Conservation (phyloP, 2,797 vertebrate genomes). For the Darevskia nairensis region DNA sequence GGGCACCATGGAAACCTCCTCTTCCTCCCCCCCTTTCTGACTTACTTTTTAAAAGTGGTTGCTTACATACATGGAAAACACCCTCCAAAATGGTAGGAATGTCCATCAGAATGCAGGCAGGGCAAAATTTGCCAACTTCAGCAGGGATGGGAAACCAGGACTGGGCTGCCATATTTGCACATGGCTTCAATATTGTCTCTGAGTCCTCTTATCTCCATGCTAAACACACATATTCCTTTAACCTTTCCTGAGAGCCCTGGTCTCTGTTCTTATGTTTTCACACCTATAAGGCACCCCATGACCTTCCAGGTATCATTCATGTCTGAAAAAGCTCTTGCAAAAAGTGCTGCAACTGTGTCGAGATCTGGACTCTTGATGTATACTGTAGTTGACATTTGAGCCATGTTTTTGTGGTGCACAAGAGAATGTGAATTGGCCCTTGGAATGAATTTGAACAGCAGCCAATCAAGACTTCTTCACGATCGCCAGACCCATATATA, state of each 20-base stretch:
- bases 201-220: no score
- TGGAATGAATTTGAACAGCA: neutral
- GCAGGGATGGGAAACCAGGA: neutral
- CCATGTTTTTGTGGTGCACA: neutral
- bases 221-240: no score
- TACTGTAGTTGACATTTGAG: neutral
- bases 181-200: no score
- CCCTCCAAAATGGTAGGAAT: neutral
- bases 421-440: neutral
- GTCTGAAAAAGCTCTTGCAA: neutral
- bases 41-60: neutral
- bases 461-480: neutral
- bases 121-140: neutral
- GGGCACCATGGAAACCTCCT: neutral
- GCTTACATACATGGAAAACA: slow-evolving; percentile 2
- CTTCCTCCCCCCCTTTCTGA: neutral
- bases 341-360: neutral
- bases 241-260: no score
- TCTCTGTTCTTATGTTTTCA: no score
- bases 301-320: no score
- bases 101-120: neutral
- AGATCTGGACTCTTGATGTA: no score
- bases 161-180: no score
- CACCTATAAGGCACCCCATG: no score
- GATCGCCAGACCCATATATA: rapidly evolving